phyloP scores from a whole-genome alignment of 2,888 invertebrate species.

The Gandaritis pyraliata region DNA sequence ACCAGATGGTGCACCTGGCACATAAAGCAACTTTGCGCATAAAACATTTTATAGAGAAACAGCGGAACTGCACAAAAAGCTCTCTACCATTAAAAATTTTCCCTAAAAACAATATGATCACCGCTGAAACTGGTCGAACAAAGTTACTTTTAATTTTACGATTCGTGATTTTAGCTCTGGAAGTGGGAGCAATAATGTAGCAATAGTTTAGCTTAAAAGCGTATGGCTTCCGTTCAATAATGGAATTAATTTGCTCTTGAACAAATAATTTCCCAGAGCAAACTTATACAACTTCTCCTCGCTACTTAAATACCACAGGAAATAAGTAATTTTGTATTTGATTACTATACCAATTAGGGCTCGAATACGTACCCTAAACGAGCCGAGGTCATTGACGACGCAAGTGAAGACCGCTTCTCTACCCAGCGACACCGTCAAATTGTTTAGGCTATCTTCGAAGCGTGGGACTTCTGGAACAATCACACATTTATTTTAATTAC shows the following conservation, averaged over 20 bases:
- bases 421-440: constrained; percentile 92
- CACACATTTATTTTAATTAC: constrained; percentile 45
- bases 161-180: constrained; percentile 6
- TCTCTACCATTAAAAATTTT: constrained; percentile 13
- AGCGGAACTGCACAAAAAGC: constrained; percentile 23
- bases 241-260: constrained; percentile 11
- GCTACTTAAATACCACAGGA: constrained; percentile 31
- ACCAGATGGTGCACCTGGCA: constrained; percentile 25
- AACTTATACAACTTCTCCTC: constrained; percentile 15
- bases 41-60: constrained; percentile 28
- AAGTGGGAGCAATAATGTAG: too few relatives aligned
- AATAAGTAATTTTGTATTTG: constrained; percentile 35
- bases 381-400: constrained; percentile 92
- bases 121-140: background rate
- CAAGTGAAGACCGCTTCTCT: constrained; percentile 93
- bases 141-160: constrained; percentile 3
- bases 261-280: constrained; percentile 14
- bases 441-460: constrained; percentile 91
- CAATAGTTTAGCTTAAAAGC: constrained; percentile 1
- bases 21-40: constrained; percentile 26
- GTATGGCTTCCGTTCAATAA: constrained; percentile 3
- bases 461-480: constrained; percentile 86
- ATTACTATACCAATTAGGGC: constrained; percentile 27
- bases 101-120: constrained; percentile 13
- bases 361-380: constrained; percentile 87